A percentile compares a stretch with the other conserved stretches of the same genome.
Conservation (phyloP, 2,888 invertebrate genomes). For the Polymixis lichenea region DNA sequence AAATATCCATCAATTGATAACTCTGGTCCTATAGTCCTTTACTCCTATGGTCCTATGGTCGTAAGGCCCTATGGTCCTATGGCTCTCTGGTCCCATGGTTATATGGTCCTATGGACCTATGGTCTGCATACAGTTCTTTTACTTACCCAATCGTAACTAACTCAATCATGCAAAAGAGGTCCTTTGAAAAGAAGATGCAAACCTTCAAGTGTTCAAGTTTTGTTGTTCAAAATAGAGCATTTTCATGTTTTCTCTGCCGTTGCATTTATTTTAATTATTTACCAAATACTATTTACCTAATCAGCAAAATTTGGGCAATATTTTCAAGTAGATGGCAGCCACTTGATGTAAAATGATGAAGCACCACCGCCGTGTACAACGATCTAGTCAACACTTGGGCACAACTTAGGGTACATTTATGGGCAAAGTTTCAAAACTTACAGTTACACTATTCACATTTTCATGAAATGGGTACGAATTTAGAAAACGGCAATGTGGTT, state of each 20-base stretch:
- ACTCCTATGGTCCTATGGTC: too few species aligned
- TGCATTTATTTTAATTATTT: background rate
- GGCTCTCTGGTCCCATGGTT: too few species aligned
- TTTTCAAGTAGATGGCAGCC: background rate
- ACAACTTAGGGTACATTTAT: slow-evolving; percentile 5
- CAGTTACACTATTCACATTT: slow-evolving; percentile 14
- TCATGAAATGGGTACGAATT: background rate
- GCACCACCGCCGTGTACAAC: background rate
- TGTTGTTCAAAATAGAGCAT: background rate
- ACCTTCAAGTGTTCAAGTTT: background rate
- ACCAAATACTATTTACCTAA: background rate
- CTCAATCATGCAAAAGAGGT: too few species aligned
- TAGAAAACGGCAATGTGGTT: slow-evolving; percentile 5
- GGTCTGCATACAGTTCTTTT: background rate
- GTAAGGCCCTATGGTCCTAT: too few species aligned
- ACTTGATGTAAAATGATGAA: background rate
- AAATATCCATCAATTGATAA: background rate
- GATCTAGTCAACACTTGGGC: slow-evolving; percentile 10
- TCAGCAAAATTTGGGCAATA: background rate
- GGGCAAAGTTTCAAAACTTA: slow-evolving; percentile 12
- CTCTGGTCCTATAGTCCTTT: background rate
- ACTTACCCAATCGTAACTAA: background rate
- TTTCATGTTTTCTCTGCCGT: background rate
- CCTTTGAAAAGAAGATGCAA: background rate
- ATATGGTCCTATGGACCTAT: too few species aligned